Base-by-base conservation (phyloP, 2,888 invertebrate genomes). In the Amphiduros pacificus region DNA sequence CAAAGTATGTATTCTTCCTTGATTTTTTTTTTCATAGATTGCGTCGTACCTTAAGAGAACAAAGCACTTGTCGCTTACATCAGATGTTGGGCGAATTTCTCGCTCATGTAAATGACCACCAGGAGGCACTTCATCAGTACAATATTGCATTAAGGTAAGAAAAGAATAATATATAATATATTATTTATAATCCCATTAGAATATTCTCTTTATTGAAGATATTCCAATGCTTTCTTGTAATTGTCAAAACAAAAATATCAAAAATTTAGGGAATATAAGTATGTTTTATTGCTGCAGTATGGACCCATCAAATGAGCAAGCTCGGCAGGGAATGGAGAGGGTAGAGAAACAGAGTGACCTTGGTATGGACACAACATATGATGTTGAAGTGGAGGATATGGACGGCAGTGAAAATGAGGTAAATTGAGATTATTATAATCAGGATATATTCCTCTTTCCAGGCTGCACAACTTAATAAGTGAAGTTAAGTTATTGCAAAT, bases 121-220 rank as follows among this genome's bases (percentile, higher is more conserved):
- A 88, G 55, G 89, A 89, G 71, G 90, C 90, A 27, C 84, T 89
- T 60, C 87, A 89, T 69, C 89, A 89, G 75, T 90, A 88, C 77
- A 87, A 85, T 55, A 85, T 87, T 68, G 89, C 89, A 2, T 80
- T 89, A 27, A 87, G 87, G 88, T 88, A 80, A 77, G 59, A 29
- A 36, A 36, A 36, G 36, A 36, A 36, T 36, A 11, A 17, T 48
- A 48, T 17, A 48, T 9, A 48, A 48, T 48, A 9, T 36, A 36
- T 17, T 36, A 14, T 36, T 36, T 14, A 36, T 36, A 14, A 36
- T 36, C 9, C 36, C 36, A 36, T 36, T 36, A 36, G 11, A 36
- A 36, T 17, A 36, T 36, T 14, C 11, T 17, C 36, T 17, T 36
- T 17, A 36, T 9, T 9, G 9, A 9, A 36, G 36, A n/a, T n/a